A percentile compares a stretch with the other conserved stretches of the same genome.
Conservation (phyloP, 1,140 invertebrate genomes). For the Metopolophium dirhodum region DNA sequence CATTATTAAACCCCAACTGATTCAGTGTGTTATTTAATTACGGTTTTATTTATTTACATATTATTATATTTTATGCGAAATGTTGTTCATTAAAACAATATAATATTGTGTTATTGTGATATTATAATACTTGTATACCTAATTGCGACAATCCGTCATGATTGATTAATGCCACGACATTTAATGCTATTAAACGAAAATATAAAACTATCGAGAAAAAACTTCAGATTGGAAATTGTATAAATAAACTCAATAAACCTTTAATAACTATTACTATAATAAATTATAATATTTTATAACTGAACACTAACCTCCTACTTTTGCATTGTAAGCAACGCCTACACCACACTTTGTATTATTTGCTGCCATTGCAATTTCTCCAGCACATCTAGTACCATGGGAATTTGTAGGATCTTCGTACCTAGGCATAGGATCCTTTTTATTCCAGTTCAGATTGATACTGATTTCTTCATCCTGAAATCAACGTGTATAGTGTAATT, state of each 20-base stretch:
- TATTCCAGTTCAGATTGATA: conserved; percentile 81
- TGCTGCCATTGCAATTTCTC: conserved; percentile 84
- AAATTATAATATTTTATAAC: not conserved
- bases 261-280: not conserved
- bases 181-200: not conserved
- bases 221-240: not conserved
- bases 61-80: no score
- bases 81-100: no score
- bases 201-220: not conserved
- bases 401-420: conserved; percentile 73
- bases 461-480: conserved; percentile 80
- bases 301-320: conserved; percentile 73
- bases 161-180: not conserved
- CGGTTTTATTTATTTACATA: no score
- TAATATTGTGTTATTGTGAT: no score
- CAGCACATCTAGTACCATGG: conserved; percentile 85
- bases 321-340: conserved; percentile 81
- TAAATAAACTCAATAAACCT: not conserved
- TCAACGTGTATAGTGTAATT: not conserved
- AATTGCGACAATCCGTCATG: not conserved
- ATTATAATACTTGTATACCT: no score
- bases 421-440: conserved; percentile 77
- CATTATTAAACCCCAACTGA: no score
- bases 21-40: no score
- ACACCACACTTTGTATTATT: conserved; percentile 88